Evolutionary conservation across 2,113 vertebrate species (phyloP).

Genomic region (Laterallus jamaicensis): DNA sequence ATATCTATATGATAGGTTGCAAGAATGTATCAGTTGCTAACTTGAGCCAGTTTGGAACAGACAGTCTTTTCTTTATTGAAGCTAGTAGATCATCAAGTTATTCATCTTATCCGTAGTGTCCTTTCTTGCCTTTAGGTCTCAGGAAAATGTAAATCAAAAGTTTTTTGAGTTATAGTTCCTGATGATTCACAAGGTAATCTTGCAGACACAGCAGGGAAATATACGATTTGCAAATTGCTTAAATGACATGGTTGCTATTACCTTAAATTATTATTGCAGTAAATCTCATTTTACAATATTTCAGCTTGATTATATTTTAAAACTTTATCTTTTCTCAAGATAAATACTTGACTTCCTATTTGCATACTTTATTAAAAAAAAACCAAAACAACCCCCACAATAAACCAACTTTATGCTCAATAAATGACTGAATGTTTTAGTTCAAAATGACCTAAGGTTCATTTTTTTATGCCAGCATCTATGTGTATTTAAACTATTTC

Average conservation of each 20-base stretch:
- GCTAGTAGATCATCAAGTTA: conserved; percentile 62
- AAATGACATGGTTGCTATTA: conserved; percentile 79
- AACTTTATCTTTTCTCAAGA: conserved; percentile 72
- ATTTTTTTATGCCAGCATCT: background rate
- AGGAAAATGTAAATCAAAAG: conserved; percentile 77
- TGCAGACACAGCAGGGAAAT: conserved; percentile 77
- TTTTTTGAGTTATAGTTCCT: conserved; percentile 69
- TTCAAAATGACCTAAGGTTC: conserved; percentile 2
- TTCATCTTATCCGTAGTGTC: conserved; percentile 68
- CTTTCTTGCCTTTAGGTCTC: conserved; percentile 71
- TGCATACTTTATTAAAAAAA: conserved; percentile 52
- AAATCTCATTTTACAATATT: conserved; percentile 75
- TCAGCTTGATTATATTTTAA: conserved; percentile 76
- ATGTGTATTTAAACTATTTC: background rate
- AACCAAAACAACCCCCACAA: background rate
- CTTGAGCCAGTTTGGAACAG: conserved; percentile 34
- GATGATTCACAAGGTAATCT: conserved; percentile 80
- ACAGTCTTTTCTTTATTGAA: conserved; percentile 56
- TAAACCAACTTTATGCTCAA: background rate
- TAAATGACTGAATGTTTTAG: conserved; percentile 30
- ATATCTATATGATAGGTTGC: conserved; percentile 38
- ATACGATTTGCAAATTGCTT: conserved; percentile 77
- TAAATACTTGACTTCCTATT: conserved; percentile 67
- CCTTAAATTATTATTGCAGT: conserved; percentile 76
- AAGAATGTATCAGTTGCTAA: conserved; percentile 24